These are phyloP conservation scores for Nipponia nippon DNA, from an alignment of 2,113 vertebrate species.

Conservation along the genomic window DNA sequence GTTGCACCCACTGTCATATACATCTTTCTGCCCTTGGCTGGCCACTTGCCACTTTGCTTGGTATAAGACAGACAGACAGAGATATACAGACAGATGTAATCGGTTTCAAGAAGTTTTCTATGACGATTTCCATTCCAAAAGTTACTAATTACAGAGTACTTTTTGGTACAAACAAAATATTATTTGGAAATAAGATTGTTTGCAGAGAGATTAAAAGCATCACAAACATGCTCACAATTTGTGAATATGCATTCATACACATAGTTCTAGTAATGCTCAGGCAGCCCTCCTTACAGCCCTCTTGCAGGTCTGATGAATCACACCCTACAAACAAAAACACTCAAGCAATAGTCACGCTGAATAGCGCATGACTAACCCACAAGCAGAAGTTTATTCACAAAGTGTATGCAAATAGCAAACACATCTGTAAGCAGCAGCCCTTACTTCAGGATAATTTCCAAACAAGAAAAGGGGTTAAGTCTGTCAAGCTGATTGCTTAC, in stretches of 20 bases:
- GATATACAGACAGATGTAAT: neutral
- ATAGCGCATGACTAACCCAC: conserved; percentile 18
- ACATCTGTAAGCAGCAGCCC: conserved; percentile 47
- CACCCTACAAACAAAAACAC: neutral
- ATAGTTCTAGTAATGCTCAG: neutral
- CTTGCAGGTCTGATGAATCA: conserved; percentile 32
- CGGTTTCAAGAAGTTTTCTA: neutral
- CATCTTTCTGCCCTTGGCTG: neutral
- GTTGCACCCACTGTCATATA: neutral
- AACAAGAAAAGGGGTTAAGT: conserved; percentile 57
- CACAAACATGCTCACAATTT: neutral
- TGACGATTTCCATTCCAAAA: neutral
- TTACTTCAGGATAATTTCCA: conserved; percentile 17
- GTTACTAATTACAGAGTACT: neutral
- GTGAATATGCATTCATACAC: neutral
- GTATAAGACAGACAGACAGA: neutral
- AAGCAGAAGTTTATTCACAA: conserved; percentile 41
- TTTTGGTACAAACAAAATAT: neutral
- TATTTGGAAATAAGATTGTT: neutral
- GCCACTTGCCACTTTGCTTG: neutral
- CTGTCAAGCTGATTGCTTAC: conserved; percentile 44
- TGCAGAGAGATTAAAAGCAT: neutral
- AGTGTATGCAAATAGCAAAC: conserved; percentile 40
- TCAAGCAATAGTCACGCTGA: conserved; percentile 41
- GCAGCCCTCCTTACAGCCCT: neutral